Evolutionary conservation across 2,797 vertebrate genomes (phyloP), one percentile per base, ranked within the genome.

Genomic region (Myiotriccus ornatus): DNA sequence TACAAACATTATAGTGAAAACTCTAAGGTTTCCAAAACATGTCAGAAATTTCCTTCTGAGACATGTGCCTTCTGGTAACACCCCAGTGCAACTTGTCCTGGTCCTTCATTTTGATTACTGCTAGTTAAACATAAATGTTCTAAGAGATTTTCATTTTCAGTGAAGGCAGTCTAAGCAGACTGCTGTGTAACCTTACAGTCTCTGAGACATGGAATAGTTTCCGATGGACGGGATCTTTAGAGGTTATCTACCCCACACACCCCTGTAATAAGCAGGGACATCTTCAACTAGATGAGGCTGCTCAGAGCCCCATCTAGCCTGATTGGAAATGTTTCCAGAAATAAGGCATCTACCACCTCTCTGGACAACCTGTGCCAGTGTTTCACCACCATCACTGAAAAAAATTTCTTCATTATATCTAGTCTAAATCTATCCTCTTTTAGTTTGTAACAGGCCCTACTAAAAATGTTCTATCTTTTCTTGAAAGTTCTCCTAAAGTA

Each of bases 161-260:
- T 47, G 28, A 55, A 39, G 5, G 6, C 13, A 65, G 30, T 15
- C 32, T 64, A 46, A 70, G 28, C 43, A 69, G 24, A 28, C 23
- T 81, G 27, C 7, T 0, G 0, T 18, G 30, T 37, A 74, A 62
- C n/a, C 46, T n/a, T 0, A 17, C 35, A 43, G 57, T 18, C 21
- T 24, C 28, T 46, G 52, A 46, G 27, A 12, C 16, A 22, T 11
- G 27, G 27, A n/a, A 39, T 8, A 34, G 9, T 49, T 80, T 57
- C 34, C 15, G 1, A 9, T 21, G 23, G 35, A 67, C 80, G 6
- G 8, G 52, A 18, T 62, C 22, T 44, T 50, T 43, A 22, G 9
- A 32, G 17, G 17, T 7, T 2, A 1, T 14, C 43, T 60, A 7
- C 9, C 34, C 13, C 52, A 55, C 9, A 2, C 46, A 52, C 9